Conservation (phyloP, 2,888 invertebrate species). For the Maniola hyperantus region DNA sequence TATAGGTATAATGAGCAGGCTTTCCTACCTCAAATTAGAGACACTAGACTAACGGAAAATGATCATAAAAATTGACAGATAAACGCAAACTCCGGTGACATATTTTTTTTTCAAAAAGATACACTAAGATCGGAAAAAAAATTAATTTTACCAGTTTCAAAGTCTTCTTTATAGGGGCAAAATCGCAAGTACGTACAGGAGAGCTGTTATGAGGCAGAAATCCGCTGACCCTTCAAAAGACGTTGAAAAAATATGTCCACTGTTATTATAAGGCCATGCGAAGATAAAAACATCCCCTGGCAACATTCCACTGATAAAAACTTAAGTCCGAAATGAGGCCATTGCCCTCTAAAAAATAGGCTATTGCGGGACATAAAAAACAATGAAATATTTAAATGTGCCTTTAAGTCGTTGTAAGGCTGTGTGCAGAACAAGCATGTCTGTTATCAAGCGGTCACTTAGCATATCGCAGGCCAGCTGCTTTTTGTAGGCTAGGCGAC, state of each 20-base stretch:
- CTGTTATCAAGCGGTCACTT: slow-evolving; percentile 75
- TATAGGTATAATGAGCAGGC: no score
- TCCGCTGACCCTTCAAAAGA: background rate
- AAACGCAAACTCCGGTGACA: no score
- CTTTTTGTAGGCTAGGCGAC: slow-evolving; percentile 70
- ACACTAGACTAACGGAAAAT: no score
- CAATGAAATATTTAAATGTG: slow-evolving; percentile 44
- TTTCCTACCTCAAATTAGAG: no score
- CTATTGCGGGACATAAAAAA: slow-evolving; percentile 41
- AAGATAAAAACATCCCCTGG: slow-evolving; percentile 34
- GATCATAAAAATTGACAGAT: no score
- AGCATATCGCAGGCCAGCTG: slow-evolving; percentile 70
- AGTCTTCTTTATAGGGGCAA: no score
- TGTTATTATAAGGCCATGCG: slow-evolving; percentile 25
- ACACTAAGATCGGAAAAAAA: no score
- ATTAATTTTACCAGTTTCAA: no score
- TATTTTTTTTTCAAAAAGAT: no score
- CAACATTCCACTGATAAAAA: slow-evolving; percentile 35
- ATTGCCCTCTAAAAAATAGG: slow-evolving; percentile 43
- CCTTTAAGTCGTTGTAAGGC: slow-evolving; percentile 50
- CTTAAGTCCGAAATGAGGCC: slow-evolving; percentile 38
- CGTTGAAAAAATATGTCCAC: slow-evolving; percentile 14
- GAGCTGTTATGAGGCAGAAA: no score
- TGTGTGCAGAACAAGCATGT: slow-evolving; percentile 50
- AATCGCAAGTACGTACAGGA: no score